These are phyloP conservation scores for Wiebesia pumilae DNA, from an alignment of 1,140 invertebrate species.

Conservation along the genomic window DNA sequence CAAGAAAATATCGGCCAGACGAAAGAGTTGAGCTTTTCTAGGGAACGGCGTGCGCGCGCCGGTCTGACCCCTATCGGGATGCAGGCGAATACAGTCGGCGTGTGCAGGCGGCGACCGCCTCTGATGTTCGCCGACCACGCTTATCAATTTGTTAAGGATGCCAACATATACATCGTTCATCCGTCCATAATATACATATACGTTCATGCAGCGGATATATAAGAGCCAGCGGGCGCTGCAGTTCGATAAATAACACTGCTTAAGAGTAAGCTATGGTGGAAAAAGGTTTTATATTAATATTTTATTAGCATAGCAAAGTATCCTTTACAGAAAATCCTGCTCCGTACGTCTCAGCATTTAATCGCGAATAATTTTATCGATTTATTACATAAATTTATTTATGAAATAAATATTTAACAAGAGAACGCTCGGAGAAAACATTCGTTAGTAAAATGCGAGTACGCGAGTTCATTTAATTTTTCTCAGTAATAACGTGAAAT, in stretches of 20 bases:
- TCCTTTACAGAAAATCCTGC: background rate
- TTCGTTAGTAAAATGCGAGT: no score
- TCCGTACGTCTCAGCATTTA: background rate
- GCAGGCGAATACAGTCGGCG: constrained; percentile 2
- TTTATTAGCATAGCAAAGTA: constrained; percentile 11
- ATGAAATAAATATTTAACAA: background rate
- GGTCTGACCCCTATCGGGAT: constrained; percentile 3
- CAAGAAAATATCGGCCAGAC: background rate
- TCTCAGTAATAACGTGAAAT: background rate
- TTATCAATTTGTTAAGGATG: constrained; percentile 70
- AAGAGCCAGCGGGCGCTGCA: constrained; percentile 51
- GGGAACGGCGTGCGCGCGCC: background rate
- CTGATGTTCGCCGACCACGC: constrained; percentile 68
- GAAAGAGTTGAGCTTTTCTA: constrained; percentile 2
- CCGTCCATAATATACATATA: constrained; percentile 14
- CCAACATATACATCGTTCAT: constrained; percentile 1
- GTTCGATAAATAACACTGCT: constrained; percentile 69
- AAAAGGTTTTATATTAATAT: background rate
- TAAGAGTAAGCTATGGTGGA: constrained; percentile 63
- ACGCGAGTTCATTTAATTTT: no score
- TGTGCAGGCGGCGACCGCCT: constrained; percentile 44
- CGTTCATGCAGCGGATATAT: background rate
- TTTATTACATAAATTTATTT: no score
- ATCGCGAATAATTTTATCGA: background rate
- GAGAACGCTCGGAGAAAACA: background rate